Evolutionary conservation across 2,888 invertebrate genomes (phyloP).

Genomic region (Patella caerulea): DNA sequence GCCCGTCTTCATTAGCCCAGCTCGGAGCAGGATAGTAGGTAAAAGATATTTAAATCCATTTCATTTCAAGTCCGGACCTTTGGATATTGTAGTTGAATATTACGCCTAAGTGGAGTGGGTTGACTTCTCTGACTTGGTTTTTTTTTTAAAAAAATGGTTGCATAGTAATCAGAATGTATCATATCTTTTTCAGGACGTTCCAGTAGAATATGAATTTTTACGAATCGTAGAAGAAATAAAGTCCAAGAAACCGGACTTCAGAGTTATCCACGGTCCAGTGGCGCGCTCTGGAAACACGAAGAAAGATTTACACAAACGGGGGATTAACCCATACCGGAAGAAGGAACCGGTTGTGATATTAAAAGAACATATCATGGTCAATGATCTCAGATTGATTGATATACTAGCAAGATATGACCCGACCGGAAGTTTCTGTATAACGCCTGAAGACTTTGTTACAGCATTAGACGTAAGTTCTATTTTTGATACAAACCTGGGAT

Average conservation of each 20-base stretch:
- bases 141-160: no score
- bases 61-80: no score
- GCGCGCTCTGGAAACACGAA: slow-evolving; percentile 68
- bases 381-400: slow-evolving; percentile 64
- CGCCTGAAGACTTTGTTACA: slow-evolving; percentile 60
- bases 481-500: no score
- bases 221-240: slow-evolving; percentile 64
- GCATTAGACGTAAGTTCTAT: slow-evolving; percentile 59
- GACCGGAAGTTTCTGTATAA: slow-evolving; percentile 50
- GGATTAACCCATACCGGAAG: slow-evolving; percentile 57
- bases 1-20: no score
- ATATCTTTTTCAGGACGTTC: slow-evolving; percentile 59
- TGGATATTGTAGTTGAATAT: no score
- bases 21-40: no score
- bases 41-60: no score
- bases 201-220: slow-evolving; percentile 69
- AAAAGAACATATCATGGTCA: slow-evolving; percentile 66
- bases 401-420: slow-evolving; percentile 63
- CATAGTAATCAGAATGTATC: no score
- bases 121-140: no score
- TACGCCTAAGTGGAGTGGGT: no score
- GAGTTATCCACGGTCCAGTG: slow-evolving; percentile 61
- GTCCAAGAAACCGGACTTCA: slow-evolving; percentile 56
- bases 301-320: slow-evolving; percentile 66
- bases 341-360: slow-evolving; percentile 59